Conservation (phyloP, 92 coral and sea anemone species). For the Porites rus region DNA sequence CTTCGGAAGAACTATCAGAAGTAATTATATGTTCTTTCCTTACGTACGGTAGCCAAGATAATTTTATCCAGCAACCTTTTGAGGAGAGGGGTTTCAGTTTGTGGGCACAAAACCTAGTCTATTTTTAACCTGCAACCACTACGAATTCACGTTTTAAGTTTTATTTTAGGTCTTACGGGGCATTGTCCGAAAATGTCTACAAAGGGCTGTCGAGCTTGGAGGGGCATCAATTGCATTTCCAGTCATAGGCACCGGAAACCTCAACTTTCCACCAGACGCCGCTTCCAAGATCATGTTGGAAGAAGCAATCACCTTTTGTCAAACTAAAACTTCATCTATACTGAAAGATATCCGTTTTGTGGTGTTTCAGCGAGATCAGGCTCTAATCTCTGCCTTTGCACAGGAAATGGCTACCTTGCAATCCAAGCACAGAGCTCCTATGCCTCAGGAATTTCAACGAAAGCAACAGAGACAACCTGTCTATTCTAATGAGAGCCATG, state of each 20-base stretch:
- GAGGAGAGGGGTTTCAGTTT: too few species aligned
- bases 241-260: slow-evolving; percentile 83
- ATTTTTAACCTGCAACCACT: too few species aligned
- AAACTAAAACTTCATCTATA: slow-evolving; percentile 24
- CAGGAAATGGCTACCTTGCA: slow-evolving; percentile 54
- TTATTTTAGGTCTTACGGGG: slow-evolving; percentile 42
- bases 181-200: slow-evolving; percentile 67
- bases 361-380: slow-evolving; percentile 73
- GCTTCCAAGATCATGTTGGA: slow-evolving; percentile 74
- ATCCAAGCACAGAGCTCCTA: background rate
- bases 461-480: too few species aligned
- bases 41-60: too few species aligned
- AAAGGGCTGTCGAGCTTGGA: slow-evolving; percentile 51
- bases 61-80: too few species aligned
- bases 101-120: too few species aligned
- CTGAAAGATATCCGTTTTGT: slow-evolving; percentile 83
- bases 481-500: too few species aligned
- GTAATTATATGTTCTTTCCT: too few species aligned
- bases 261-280: slow-evolving; percentile 62
- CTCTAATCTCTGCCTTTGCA: slow-evolving; percentile 62
- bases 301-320: slow-evolving; percentile 62
- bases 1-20: too few species aligned
- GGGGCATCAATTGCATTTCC: slow-evolving; percentile 81
- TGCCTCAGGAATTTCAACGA: too few species aligned
- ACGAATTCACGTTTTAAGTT: background rate